Evolutionary conservation across 2,113 vertebrate species (phyloP), one percentile per base, ranked within the genome.

Genomic region (Elephas maximus): DNA sequence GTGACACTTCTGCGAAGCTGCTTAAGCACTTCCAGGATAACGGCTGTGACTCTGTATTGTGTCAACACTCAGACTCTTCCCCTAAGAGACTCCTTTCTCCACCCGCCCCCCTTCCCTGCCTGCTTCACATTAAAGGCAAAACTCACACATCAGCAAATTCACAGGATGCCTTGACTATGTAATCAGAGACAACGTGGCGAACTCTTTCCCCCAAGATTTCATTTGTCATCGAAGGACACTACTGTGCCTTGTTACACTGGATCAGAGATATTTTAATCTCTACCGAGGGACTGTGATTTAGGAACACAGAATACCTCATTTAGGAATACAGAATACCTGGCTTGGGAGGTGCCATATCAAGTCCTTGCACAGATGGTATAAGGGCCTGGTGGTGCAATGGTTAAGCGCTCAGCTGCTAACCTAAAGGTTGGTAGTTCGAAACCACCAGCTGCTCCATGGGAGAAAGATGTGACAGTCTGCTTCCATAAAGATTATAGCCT

Each of bases 61-160:
- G 91, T 62, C 60, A 93, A 86, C 92, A 62, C 23, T 84, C 21
- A 1, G 57, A 44, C 73, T 18, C 71, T 86, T 89, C 18, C 9
- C 51, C 26, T 48, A 26, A 77, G 53, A 94, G 45, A 21, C 65
- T 84, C 48, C 88, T 33, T 91, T 15, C 1, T 41, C 41, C 26
- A 33, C 10, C 6, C 7, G 30, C 11, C 53, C 44, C 33, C 5
- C 53, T 69, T 17, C 53, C 60, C 37, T 94, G 51, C 33, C 69
- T 69, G 57, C 90, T 62, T 92, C 30, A 84, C 67, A 93, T 96
- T 94, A 78, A 95, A 94, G 78, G 48, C 80, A 77, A 57, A 97
- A 94, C 45, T 37, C 45, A 67, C 6, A 79, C 45, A 8, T 63
- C 88, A 94, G 95, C 94, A 96, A 95, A 95, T 94, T 93, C 81